Conservation (phyloP, 2,113 vertebrate genomes). For the Epinephelus lanceolatus region DNA sequence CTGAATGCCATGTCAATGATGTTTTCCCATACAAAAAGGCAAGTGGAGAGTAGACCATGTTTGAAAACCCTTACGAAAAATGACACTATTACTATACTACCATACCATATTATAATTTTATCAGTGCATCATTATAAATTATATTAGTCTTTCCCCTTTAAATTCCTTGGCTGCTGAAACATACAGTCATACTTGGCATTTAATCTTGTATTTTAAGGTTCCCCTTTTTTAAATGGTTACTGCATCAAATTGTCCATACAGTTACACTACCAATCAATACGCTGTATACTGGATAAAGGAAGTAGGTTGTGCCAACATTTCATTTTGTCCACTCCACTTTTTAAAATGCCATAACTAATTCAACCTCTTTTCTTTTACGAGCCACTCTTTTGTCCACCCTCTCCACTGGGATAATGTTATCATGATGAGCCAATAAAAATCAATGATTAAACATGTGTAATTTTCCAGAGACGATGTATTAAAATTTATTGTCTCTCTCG, state of each 20-base stretch:
- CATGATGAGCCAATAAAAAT: slow-evolving; percentile 75
- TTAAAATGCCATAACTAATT: slow-evolving; percentile 72
- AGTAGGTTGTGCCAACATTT: slow-evolving; percentile 41
- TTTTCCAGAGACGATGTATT: slow-evolving; percentile 81
- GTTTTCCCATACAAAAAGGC: not conserved
- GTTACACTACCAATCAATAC: slow-evolving; percentile 51
- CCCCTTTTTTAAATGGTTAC: slow-evolving; percentile 34
- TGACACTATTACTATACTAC: too few relatives aligned
- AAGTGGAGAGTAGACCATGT: not conserved
- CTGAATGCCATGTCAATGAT: not conserved
- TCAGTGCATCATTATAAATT: not conserved
- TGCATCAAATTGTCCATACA: slow-evolving; percentile 3
- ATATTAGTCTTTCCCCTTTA: not conserved
- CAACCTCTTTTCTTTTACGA: slow-evolving; percentile 63
- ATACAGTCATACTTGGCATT: not conserved
- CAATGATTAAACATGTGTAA: slow-evolving; percentile 83
- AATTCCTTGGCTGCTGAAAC: not conserved
- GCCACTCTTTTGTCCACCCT: slow-evolving; percentile 21
- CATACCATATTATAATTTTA: not conserved
- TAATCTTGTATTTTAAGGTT: not conserved
- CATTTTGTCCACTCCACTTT: slow-evolving; percentile 49
- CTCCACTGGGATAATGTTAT: slow-evolving; percentile 69
- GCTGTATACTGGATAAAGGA: slow-evolving; percentile 35
- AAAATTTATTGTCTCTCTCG: slow-evolving; percentile 78
- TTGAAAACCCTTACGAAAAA: not conserved